These are phyloP conservation scores for Clarias fuscus DNA, from an alignment of 2,797 vertebrate species.

Conservation along the genomic window DNA sequence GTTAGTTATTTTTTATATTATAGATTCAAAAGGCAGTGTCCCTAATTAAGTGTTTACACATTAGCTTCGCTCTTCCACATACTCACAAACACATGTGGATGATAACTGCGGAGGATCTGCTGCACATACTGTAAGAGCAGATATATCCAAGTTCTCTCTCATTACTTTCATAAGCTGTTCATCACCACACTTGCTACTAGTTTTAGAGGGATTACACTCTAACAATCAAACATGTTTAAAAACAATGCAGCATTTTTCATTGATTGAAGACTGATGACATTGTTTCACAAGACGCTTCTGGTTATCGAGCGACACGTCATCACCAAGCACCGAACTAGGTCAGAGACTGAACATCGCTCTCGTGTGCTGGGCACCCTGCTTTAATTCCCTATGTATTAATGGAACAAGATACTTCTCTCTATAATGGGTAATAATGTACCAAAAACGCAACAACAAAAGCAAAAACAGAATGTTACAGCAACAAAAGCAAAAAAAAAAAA, in stretches of 20 bases:
- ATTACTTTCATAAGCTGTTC: not conserved
- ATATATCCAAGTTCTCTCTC: not conserved
- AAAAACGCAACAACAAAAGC: no score
- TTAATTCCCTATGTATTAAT: not conserved
- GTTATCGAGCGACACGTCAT: not conserved
- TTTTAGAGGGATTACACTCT: no score
- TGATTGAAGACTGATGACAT: not conserved
- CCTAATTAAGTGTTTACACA: not conserved
- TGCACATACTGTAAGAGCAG: not conserved
- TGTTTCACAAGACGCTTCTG: not conserved
- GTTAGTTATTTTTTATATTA: not conserved
- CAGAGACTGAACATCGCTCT: not conserved
- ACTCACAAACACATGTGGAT: not conserved
- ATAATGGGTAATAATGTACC: no score
- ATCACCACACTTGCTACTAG: not conserved
- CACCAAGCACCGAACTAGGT: not conserved
- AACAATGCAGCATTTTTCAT: not conserved
- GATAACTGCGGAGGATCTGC: not conserved
- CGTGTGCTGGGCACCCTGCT: not conserved
- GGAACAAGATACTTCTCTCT: no score
- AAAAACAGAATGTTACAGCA: no score
- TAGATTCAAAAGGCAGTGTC: not conserved
- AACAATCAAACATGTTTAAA: not conserved
- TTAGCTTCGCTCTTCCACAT: not conserved
- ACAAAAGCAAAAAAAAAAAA: no score